Conservation (phyloP, 2,113 vertebrate species). For the Hippoglossus stenolepis region DNA sequence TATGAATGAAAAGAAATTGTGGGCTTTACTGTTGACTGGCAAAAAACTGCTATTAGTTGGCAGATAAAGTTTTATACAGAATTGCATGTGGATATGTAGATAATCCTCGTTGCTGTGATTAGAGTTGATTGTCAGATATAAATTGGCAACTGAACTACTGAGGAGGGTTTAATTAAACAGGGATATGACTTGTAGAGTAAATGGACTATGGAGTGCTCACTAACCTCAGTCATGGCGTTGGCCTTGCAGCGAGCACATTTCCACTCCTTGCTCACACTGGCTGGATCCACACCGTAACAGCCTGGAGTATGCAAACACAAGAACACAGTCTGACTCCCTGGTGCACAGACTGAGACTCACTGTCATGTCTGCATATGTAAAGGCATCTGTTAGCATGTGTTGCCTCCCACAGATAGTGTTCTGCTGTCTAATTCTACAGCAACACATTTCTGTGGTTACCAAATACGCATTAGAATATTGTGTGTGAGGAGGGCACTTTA, state of each 20-base stretch:
- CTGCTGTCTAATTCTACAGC: background rate
- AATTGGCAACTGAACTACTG: too few species aligned
- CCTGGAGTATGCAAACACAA: slow-evolving; percentile 76
- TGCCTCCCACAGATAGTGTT: background rate
- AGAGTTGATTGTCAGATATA: too few species aligned
- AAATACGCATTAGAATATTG: too few species aligned
- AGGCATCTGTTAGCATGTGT: background rate
- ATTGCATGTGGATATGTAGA: too few species aligned
- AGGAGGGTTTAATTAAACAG: background rate
- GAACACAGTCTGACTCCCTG: background rate
- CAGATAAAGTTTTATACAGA: too few species aligned
- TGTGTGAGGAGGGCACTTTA: too few species aligned
- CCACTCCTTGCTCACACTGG: slow-evolving; percentile 90
- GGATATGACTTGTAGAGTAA: background rate
- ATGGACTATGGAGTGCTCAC: slow-evolving; percentile 24
- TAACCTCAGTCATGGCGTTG: slow-evolving; percentile 92
- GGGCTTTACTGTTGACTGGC: too few species aligned
- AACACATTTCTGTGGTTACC: too few species aligned
- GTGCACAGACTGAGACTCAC: too few species aligned
- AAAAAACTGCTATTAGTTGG: too few species aligned
- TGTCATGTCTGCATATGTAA: background rate
- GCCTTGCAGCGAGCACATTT: slow-evolving; percentile 94
- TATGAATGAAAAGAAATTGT: too few species aligned
- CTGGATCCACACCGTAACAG: slow-evolving; percentile 92
- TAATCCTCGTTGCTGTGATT: background rate